Conservation (phyloP, 2,888 invertebrate species). For the Thymelicus sylvestris region DNA sequence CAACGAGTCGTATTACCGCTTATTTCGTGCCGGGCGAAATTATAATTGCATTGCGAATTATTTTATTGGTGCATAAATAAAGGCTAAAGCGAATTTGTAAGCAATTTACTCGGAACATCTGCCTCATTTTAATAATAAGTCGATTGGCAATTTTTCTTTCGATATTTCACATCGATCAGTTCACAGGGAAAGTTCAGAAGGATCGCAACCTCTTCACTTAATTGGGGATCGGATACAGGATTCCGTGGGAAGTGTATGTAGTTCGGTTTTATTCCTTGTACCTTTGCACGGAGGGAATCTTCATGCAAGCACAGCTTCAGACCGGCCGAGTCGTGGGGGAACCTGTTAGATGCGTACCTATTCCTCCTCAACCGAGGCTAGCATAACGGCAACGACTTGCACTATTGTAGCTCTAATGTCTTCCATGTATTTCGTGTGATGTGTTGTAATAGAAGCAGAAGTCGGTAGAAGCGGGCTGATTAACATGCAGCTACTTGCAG, state of each 20-base stretch:
- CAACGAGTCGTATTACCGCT: conserved; percentile 31
- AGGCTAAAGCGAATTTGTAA: conserved; percentile 33
- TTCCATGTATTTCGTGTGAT: no score
- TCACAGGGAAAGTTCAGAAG: background rate
- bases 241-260: background rate
- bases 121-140: conserved; percentile 22
- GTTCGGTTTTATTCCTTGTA: background rate
- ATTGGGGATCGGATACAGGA: background rate
- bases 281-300: background rate
- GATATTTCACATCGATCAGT: background rate
- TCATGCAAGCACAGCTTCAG: background rate
- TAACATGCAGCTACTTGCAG: conserved; percentile 77
- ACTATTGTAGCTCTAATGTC: no score
- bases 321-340: background rate
- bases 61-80: conserved; percentile 38
- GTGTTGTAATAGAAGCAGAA: no score
- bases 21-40: conserved; percentile 34
- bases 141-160: background rate
- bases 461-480: conserved; percentile 7
- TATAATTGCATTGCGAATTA: conserved; percentile 42
- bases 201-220: background rate
- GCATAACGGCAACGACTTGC: background rate
- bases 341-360: background rate
- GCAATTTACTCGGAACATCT: conserved; percentile 33
- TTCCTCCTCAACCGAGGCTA: background rate